Evolutionary conservation across 2,888 invertebrate species (phyloP).

Genomic region (Aproaerema taeniolella): DNA sequence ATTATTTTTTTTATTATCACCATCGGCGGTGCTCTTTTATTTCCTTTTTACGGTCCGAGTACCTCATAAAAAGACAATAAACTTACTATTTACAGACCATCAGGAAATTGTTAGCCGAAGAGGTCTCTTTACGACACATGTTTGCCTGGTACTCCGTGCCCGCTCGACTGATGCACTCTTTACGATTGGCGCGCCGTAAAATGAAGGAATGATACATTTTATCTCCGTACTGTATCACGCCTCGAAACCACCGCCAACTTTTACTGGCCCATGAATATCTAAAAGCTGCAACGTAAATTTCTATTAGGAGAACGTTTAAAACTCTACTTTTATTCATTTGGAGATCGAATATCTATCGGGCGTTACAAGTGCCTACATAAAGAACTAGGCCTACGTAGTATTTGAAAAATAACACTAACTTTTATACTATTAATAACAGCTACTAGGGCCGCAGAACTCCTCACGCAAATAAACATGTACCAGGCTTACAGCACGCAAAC

Average conservation of each 20-base stretch:
- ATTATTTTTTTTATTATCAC: constrained; percentile 78
- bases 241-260: constrained; percentile 12
- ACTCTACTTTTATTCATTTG: background rate
- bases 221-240: constrained; percentile 50
- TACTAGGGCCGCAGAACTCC: no score
- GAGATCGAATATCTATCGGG: no score
- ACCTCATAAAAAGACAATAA: constrained; percentile 79
- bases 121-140: constrained; percentile 78
- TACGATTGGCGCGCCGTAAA: constrained; percentile 70
- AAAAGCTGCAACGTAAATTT: constrained; percentile 6
- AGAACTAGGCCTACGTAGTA: no score
- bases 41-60: constrained; percentile 79
- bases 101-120: constrained; percentile 78
- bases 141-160: constrained; percentile 50
- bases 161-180: constrained; percentile 61
- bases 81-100: constrained; percentile 79
- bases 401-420: no score
- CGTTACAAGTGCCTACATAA: no score
- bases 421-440: no score
- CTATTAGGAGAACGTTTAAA: constrained; percentile 8
- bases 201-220: constrained; percentile 62
- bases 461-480: constrained; percentile 15
- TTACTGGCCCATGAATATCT: constrained; percentile 14
- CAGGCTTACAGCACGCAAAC: constrained; percentile 10
- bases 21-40: constrained; percentile 79